Evolutionary conservation across 23 tunicate genomes (phyloP).

Genomic region (Aplidium turbinatum): DNA sequence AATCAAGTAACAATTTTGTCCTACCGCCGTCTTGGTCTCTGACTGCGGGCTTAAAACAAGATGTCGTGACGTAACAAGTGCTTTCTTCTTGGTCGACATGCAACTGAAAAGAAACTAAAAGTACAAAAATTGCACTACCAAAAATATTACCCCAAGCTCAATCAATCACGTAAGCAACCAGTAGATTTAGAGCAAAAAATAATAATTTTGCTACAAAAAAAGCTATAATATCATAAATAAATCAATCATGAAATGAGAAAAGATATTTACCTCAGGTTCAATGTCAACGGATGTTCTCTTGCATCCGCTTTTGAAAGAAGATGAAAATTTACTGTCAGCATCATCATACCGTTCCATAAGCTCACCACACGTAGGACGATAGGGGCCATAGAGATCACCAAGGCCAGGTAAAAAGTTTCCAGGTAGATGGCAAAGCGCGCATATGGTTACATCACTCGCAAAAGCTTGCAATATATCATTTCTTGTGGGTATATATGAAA

Average conservation of each 20-base stretch:
- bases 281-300: neutral
- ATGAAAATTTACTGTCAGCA: conserved; percentile 6
- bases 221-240: neutral
- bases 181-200: neutral
- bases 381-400: conserved; percentile 77
- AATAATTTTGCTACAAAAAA: neutral
- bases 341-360: conserved; percentile 37
- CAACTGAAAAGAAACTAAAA: conserved; percentile 1
- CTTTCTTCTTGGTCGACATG: conserved; percentile 16
- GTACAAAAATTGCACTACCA: neutral
- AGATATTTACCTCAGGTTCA: neutral
- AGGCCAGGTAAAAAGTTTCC: conserved; percentile 53
- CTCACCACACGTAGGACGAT: conserved; percentile 54
- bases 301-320: neutral
- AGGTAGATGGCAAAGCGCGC: conserved; percentile 65
- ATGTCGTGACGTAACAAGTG: conserved; percentile 19
- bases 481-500: neutral
- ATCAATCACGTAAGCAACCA: neutral
- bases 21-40: neutral
- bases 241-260: neutral
- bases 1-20: neutral
- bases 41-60: neutral
- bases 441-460: conserved; percentile 18
- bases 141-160: neutral
- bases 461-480: conserved; percentile 17